phyloP scores from a whole-genome alignment of 2,797 vertebrate genomes.

The Decapterus maruadsi region DNA sequence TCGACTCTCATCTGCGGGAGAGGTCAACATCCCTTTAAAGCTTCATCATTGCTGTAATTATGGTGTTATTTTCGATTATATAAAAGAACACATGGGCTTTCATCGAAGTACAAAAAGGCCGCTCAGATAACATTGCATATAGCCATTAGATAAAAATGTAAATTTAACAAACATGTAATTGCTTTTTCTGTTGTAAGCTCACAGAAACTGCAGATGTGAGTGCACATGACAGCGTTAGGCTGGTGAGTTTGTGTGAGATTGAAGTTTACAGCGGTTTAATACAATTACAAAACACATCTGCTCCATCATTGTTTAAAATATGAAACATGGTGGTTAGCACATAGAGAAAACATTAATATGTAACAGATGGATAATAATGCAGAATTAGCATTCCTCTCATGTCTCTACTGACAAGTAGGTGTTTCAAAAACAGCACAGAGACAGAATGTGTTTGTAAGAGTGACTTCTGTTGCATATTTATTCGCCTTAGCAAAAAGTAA shows the following conservation, averaged over 20 bases:
- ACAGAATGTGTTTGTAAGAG: neutral
- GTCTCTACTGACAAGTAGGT: neutral
- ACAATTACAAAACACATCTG: neutral
- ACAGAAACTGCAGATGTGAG: neutral
- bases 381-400: slow-evolving; percentile 9
- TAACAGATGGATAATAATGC: neutral
- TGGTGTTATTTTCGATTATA: neutral
- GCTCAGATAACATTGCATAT: slow-evolving; percentile 2
- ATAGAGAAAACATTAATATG: neutral
- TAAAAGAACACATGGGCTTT: neutral
- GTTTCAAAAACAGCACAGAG: slow-evolving; percentile 14
- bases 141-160: neutral
- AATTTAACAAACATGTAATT: neutral
- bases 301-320: neutral
- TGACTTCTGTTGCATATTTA: slow-evolving; percentile 29
- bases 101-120: slow-evolving; percentile 17
- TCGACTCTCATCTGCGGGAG: slow-evolving; percentile 44
- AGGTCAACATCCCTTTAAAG: slow-evolving; percentile 56
- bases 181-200: neutral
- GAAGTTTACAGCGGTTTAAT: neutral
- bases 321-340: neutral
- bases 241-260: neutral
- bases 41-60: slow-evolving; percentile 35
- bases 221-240: neutral
- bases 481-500: slow-evolving; percentile 12